Base-by-base conservation (phyloP, 2,888 invertebrate species). In the Chydorus sphaericus region DNA sequence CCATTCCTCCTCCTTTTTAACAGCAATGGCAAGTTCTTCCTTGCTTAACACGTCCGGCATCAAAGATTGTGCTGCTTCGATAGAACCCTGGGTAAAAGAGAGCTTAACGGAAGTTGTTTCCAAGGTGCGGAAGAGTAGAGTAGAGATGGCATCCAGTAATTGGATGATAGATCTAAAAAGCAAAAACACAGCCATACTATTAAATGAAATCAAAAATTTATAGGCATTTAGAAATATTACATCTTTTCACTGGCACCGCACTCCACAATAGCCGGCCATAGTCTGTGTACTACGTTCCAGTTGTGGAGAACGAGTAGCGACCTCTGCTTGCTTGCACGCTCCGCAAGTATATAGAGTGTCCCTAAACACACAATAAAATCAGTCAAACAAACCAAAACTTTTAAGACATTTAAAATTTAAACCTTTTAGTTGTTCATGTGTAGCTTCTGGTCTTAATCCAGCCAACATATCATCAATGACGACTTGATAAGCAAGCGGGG, bases 91-190 rank as follows among this genome's bases (percentile, higher is more conserved):
- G 23, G 52, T 52, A 14, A 52, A 26, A 10, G 31, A 16, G 20
- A 52, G 23, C 11, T 36, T 56, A 5, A 67, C 59, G 28, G 63
- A 59, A 37, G 64, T 58, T 3, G 65, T 63, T 36, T 64, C 63
- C 28, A 63, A 59, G 53, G 62, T 53, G 44, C 62, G 63, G 36
- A 58, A 59, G 10, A 65, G 58, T 20, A 59, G 56, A 7, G 62
- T 62, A 16, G 63, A 62, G 4, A 72, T 60, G 16, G 63, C 62
- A 20, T 70, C 69, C 59, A 76, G 62, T 14, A 73, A 66, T 23
- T 66, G 65, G 51, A 85, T 79, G 54, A 90, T 82, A 39, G 83
- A 85, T n/a, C n/a, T n/a, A n/a, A n/a, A n/a, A n/a, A n/a, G n/a
- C n/a, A n/a, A n/a, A n/a, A n/a, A n/a, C n/a, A n/a, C n/a, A n/a